Base-by-base conservation (phyloP, 2,113 vertebrate species). In the cat (Felis catus) region DNA sequence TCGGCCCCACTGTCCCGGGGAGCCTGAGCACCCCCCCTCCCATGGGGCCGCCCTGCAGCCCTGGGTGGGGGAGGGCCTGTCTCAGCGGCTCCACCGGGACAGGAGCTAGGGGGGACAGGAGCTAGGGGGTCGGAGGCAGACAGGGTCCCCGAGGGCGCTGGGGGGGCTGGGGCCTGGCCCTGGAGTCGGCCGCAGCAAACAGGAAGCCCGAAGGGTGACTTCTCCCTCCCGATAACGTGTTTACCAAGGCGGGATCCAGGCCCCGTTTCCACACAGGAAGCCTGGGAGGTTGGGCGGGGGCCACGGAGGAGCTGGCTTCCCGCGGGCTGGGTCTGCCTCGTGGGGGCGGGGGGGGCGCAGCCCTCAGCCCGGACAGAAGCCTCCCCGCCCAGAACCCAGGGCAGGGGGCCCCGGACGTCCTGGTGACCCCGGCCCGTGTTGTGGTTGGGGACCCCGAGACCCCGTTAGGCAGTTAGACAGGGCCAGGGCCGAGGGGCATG, bases 211-310 rank as follows among this genome's bases (percentile, higher is more conserved):
- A 10, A 29, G 16, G 63, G 68, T 31, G 79, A 79, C 3, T 45
- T 78, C 68, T 83, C 80, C 53, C 61, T 87, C 39, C 94, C 58
- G 65, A 73, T 21, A 89, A 41, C 83, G 86, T 93, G 94, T 89
- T 88, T 36, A 21, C 63, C 4, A 0, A 85, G 94, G 89, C 68
- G 13, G 93, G 88, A 58, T 74, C 82, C 96, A 68, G 95, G 70
- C 79, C 89, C n/a, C 1, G 1, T 58, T 93, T 98, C 97, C 96
- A 94, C 94, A 95, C 81, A 96, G 97, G 96, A 98, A 98, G 63
- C 95, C 74, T 4, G 7, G 36, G 94, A 83, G 85, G 95, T 86
- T 25, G 94, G 93, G 88, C n/a, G 85, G 84, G 74, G 58, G 73
- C 55, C 5, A 2, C 7, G 58, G 87, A 79, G 97, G 39, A 87